These are phyloP conservation scores for Liposcelis brunnea DNA, from an alignment of 2,888 invertebrate species.

Conservation along the genomic window DNA sequence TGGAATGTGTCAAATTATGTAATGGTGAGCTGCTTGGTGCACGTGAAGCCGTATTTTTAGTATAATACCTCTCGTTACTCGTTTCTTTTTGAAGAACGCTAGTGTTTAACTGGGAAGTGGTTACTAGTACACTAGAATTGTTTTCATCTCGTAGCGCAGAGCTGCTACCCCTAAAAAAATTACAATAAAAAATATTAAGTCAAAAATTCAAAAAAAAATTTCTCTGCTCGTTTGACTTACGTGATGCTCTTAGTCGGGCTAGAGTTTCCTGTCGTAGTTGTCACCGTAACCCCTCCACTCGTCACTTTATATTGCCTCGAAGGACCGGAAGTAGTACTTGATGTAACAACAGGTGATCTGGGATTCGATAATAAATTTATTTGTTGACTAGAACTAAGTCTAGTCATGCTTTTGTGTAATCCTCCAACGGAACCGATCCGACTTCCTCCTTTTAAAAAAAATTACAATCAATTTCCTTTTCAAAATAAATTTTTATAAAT, in stretches of 20 bases:
- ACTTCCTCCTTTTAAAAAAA: constrained; percentile 25
- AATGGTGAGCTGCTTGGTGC: too few relatives aligned
- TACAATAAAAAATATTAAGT: constrained; percentile 9
- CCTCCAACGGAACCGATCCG: constrained; percentile 50
- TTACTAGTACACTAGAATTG: not conserved
- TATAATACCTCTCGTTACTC: not conserved
- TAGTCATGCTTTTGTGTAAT: constrained; percentile 66
- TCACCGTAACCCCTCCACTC: constrained; percentile 43
- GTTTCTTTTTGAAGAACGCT: constrained; percentile 2
- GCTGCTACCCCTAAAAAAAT: constrained; percentile 8
- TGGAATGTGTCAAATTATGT: too few relatives aligned
- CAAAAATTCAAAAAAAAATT: constrained; percentile 1
- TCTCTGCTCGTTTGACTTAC: constrained; percentile 22
- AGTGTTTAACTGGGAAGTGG: too few relatives aligned
- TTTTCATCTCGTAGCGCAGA: not conserved
- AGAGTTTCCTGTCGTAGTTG: constrained; percentile 25
- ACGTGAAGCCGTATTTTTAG: too few relatives aligned
- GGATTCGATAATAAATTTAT: constrained; percentile 34
- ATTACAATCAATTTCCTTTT: constrained; percentile 9
- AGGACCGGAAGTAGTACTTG: constrained; percentile 21
- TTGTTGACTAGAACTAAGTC: constrained; percentile 59
- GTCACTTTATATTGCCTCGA: constrained; percentile 22
- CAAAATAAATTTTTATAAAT: not conserved
- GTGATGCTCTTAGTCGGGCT: constrained; percentile 34
- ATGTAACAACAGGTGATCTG: constrained; percentile 16